Base-by-base conservation (phyloP, 2,888 invertebrate species). In the Epistrophe eligans region DNA sequence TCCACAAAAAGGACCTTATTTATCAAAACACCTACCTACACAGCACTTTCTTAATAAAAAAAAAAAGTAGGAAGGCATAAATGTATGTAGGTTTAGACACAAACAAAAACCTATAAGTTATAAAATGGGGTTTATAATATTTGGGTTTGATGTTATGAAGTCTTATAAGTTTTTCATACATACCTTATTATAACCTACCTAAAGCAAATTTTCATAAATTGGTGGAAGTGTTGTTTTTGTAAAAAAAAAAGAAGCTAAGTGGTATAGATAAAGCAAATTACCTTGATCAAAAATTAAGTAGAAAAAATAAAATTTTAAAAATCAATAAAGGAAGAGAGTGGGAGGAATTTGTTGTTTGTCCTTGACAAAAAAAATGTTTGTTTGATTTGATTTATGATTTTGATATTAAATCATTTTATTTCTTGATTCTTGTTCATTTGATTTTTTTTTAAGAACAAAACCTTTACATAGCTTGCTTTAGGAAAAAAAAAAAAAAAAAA, bases 341-440 rank as follows among this genome's bases (percentile, higher is more conserved):
- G 24, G 15, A 3, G 13, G 15, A 10, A 24, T 28, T 55, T 24
- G 10, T 24, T 52, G 2, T 2, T 15, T 28, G 28, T 28, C 55
- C 24, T 28, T 55, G 55, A 52, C 5, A 24, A 52, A 52, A 24
- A 24, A 52, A 50, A 48, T 19, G 5, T 52, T 52, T 52, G 13
- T 52, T 24, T 11, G 11, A 24, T 52, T 52, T 52, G 24, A 52
- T 52, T 52, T 55, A 55, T 28, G 55, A 55, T 28, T 55, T n/a
- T 55, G 2, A 28, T 55, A 55, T 28, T 55, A 13, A 55, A 55
- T 55, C 15, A 28, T 55, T 55, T 55, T 55, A 8, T 28, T 8
- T 28, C 15, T 55, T 55, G 55, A 24, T 15, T 15, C 7, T 52
- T 52, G 15, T 2, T 13, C 7, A 28, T 28, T 28, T 55, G 3